Conservation (phyloP, 2,888 invertebrate genomes). For the Platycheirus rosarum region DNA sequence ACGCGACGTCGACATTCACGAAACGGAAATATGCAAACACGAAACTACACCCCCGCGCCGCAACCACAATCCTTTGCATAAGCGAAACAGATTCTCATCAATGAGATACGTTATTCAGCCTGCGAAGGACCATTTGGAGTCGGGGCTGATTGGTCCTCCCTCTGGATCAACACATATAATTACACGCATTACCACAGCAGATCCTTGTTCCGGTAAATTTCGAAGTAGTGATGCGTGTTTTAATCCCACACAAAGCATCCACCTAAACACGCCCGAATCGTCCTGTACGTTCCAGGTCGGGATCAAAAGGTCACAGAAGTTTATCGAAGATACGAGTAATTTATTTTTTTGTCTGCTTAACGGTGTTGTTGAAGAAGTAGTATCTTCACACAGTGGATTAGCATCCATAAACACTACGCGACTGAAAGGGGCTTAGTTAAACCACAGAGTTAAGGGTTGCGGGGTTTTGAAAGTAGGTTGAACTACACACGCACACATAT, state of each 20-base stretch:
- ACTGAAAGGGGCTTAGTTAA: constrained; percentile 18
- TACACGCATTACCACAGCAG: constrained; percentile 45
- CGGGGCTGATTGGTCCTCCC: background rate
- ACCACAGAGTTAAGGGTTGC: constrained; percentile 13
- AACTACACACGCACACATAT: constrained; percentile 23
- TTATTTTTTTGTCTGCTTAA: constrained; percentile 22
- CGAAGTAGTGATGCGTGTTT: constrained; percentile 21
- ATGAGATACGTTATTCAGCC: constrained; percentile 29
- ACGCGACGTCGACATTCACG: constrained; percentile 5
- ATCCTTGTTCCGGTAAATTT: constrained; percentile 22
- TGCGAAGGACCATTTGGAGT: background rate
- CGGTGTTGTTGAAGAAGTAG: constrained; percentile 27
- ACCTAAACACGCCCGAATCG: constrained; percentile 19
- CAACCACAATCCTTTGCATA: constrained; percentile 1
- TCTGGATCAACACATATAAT: constrained; percentile 61
- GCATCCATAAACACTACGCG: constrained; percentile 42
- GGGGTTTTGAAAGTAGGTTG: constrained; percentile 4
- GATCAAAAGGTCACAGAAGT: constrained; percentile 23
- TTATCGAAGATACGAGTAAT: constrained; percentile 19
- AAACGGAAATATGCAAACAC: constrained; percentile 13
- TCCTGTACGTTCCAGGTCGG: background rate
- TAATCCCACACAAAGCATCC: constrained; percentile 36
- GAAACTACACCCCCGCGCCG: constrained; percentile 6
- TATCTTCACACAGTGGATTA: constrained; percentile 34
- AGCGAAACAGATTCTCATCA: background rate